A percentile compares a stretch with the other conserved stretches of the same genome.
Evolutionary conservation across 2,113 vertebrate genomes (phyloP).

Genomic region (Saccopteryx bilineata): DNA sequence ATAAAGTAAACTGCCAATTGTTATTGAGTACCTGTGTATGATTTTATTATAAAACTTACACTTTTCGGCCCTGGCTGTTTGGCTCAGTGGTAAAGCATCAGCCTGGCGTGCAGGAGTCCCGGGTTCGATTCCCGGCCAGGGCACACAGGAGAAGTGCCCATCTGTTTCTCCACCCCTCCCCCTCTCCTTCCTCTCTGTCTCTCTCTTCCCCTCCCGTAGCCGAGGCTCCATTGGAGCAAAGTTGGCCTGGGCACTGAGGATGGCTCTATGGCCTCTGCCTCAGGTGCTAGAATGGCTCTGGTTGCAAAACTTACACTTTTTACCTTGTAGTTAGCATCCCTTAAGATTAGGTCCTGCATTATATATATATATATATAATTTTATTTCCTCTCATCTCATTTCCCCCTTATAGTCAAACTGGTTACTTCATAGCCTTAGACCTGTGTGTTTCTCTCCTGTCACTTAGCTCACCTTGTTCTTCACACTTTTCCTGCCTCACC

Average conservation of each 20-base stretch:
- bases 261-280: no score
- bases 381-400: background rate
- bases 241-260: no score
- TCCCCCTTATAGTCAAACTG: background rate
- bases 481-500: background rate
- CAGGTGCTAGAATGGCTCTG: no score
- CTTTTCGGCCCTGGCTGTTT: no score
- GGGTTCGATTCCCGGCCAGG: no score
- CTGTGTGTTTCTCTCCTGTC: background rate
- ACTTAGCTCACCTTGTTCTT: background rate
- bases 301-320: background rate
- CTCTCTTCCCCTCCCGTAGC: no score
- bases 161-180: no score
- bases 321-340: background rate
- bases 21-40: constrained; percentile 2
- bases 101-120: no score
- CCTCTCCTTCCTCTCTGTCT: no score
- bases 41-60: background rate
- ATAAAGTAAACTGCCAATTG: background rate
- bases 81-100: no score
- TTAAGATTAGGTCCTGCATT: background rate
- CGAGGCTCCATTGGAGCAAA: no score
- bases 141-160: no score
- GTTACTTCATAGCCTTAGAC: background rate
- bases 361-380: background rate